Base-by-base conservation (phyloP, 2,113 vertebrate genomes). In the Oncorhynchus kisutch region DNA sequence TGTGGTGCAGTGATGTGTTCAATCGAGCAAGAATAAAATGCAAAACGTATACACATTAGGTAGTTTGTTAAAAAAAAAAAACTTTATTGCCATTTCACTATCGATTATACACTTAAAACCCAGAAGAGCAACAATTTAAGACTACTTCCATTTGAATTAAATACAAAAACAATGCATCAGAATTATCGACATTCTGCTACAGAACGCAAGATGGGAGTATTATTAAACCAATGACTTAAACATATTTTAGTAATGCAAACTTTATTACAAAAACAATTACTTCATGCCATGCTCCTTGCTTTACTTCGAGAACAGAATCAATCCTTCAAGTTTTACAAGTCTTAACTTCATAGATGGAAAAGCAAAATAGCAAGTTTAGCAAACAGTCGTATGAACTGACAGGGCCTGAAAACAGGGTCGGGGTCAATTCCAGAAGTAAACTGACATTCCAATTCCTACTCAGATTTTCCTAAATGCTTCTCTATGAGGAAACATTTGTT, bases 261-360 rank as follows among this genome's bases (percentile, higher is more conserved):
- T 96, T 96, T 98, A 99, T 99, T 99, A 97, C 98, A 94, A 94
- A 93, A 89, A 96, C 91, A 91, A 93, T 94, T 93, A 94, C 92
- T 89, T 96, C 96, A 98, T 98, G 96, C 95, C 94, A 95, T 97
- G 95, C 95, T 92, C 86, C 85, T 91, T 54, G 14, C 51, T 16
- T 80, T 65, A 90, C 85, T 88, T 93, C 93, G 93, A 91, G 92
- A 79, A 95, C 91, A 94, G 92, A 95, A 94, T 92, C 88, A 92
- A 92, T 89, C 88, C 91, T 90, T 93, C 94, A 90, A 88, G 88
- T 89, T 85, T 84, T 91, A 95, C 84, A 91, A 92, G 91, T 54
- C 82, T 92, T 45, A 45, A 45, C 39, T 45, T 45, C 86, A 91
- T 85, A 84, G 65, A 82, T 67, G 72, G 54, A 84, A 87, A 91